These are phyloP conservation scores for Serrognathus titanus DNA, from an alignment of 2,888 invertebrate genomes.

Conservation along the genomic window DNA sequence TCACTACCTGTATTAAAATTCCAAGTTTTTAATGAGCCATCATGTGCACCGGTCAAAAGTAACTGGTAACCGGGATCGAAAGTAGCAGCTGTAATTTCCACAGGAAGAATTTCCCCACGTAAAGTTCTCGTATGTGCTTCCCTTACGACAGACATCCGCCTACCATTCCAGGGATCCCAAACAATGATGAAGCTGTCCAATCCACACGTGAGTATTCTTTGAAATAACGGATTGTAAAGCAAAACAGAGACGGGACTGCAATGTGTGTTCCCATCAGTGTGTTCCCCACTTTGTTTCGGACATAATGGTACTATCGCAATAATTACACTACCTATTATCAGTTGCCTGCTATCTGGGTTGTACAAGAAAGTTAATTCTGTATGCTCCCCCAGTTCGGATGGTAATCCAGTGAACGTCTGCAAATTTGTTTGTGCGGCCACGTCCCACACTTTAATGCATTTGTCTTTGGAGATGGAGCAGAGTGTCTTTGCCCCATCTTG, in stretches of 20 bases:
- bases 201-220: constrained; percentile 67
- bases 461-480: constrained; percentile 70
- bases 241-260: constrained; percentile 66
- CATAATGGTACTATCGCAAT: constrained; percentile 64
- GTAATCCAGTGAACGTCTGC: constrained; percentile 68
- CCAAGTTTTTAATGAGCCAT: constrained; percentile 80
- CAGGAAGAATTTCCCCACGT: constrained; percentile 62
- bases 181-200: constrained; percentile 77
- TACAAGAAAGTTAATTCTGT: constrained; percentile 61
- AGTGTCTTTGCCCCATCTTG: constrained; percentile 64
- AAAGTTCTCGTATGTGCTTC: constrained; percentile 66
- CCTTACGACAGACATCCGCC: constrained; percentile 63
- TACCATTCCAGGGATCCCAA: constrained; percentile 75
- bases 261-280: constrained; percentile 64
- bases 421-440: constrained; percentile 62
- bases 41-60: constrained; percentile 73
- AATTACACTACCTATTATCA: constrained; percentile 63
- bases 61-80: constrained; percentile 73
- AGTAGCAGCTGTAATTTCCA: constrained; percentile 73
- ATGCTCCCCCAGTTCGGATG: constrained; percentile 59
- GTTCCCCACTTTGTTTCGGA: constrained; percentile 62
- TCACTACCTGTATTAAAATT: constrained; percentile 71
- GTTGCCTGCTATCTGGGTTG: constrained; percentile 62
- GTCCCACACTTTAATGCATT: constrained; percentile 76
- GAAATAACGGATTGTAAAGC: constrained; percentile 71